These are phyloP conservation scores for Lynx canadensis DNA, from an alignment of 2,113 vertebrate species.

Conservation along the genomic window DNA sequence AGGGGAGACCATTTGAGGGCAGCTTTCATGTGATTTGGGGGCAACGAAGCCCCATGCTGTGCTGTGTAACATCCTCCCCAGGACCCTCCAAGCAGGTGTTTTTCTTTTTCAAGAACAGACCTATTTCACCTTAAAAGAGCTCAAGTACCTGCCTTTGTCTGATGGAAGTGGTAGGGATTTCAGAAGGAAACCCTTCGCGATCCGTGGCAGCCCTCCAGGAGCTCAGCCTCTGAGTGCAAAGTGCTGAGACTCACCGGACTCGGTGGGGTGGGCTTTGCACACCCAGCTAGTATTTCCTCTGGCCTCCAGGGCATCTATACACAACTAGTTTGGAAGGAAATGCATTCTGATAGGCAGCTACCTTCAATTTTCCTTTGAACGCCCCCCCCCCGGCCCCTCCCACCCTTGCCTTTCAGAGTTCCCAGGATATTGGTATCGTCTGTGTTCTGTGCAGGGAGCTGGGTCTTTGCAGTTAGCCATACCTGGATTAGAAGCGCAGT, in stretches of 20 bases:
- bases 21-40: neutral
- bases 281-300: neutral
- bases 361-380: neutral
- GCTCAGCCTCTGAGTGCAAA: accelerated
- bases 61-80: neutral
- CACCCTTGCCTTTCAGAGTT: neutral
- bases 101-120: neutral
- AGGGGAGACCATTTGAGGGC: neutral
- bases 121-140: neutral
- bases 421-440: neutral
- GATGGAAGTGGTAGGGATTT: too few relatives aligned
- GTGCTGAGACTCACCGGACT: accelerated
- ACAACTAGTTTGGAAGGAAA: neutral
- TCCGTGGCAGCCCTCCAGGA: accelerated
- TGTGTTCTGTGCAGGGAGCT: neutral
- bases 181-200: too few relatives aligned
- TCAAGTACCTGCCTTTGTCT: neutral
- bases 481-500: neutral
- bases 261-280: neutral
- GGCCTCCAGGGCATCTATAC: neutral
- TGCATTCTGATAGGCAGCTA: neutral
- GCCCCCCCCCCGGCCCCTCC: too few relatives aligned
- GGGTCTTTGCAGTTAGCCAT: neutral
- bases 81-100: neutral
- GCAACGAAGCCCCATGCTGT: neutral